Evolutionary conservation across 2,888 invertebrate genomes (phyloP).

Genomic region (Lasiommata megera): DNA sequence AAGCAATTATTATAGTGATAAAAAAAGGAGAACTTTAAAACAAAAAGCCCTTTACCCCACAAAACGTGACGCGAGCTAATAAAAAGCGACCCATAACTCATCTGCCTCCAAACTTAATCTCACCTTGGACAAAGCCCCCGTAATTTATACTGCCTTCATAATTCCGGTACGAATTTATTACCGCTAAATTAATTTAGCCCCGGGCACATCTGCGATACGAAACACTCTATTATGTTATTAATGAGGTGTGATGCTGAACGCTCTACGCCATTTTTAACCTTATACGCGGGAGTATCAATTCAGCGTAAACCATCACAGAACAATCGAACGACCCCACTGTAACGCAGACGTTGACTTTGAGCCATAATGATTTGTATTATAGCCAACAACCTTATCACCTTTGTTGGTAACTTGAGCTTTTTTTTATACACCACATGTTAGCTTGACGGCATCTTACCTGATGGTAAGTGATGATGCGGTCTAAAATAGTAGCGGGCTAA

Average conservation of each 20-base stretch:
- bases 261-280: background rate
- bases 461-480: too few species aligned
- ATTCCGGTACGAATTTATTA: conserved; percentile 63
- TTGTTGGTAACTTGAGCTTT: too few species aligned
- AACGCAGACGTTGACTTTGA: too few species aligned
- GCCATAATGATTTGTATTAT: too few species aligned
- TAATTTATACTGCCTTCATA: conserved; percentile 64
- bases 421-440: too few species aligned
- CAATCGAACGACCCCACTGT: too few species aligned
- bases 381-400: too few species aligned
- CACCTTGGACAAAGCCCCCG: conserved; percentile 44
- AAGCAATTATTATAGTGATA: background rate
- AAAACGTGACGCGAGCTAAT: conserved; percentile 17
- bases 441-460: too few species aligned
- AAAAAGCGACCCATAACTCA: conserved; percentile 30
- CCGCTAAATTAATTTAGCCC: conserved; percentile 60
- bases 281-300: background rate
- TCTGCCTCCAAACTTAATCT: conserved; percentile 33
- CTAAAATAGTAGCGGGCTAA: too few species aligned
- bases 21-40: conserved; percentile 3
- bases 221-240: conserved; percentile 40
- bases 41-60: conserved; percentile 1
- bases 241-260: background rate
- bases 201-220: conserved; percentile 51
- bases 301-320: background rate